phyloP scores from a whole-genome alignment of 2,797 vertebrate genomes.

The Carduelis carduelis region DNA sequence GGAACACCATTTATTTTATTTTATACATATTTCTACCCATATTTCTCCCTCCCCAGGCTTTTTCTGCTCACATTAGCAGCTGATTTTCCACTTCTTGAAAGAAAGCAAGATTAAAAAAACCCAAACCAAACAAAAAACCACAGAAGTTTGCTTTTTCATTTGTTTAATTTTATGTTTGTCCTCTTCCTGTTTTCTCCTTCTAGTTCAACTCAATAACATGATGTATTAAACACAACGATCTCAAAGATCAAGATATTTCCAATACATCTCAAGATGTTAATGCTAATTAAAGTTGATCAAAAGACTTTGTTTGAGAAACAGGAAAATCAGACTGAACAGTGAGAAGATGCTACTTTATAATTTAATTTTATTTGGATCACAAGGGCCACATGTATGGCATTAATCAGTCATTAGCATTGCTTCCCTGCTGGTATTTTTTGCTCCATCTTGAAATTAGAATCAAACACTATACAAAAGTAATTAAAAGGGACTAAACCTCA shows the following conservation, averaged over 20 bases:
- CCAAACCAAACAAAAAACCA: background rate
- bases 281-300: background rate
- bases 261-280: background rate
- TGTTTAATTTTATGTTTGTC: background rate
- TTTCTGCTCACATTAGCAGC: background rate
- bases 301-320: background rate
- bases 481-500: background rate
- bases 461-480: background rate
- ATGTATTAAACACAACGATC: background rate
- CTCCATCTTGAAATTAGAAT: background rate
- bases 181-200: background rate
- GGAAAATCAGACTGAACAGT: background rate
- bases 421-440: background rate
- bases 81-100: background rate
- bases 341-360: background rate
- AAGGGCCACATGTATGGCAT: background rate
- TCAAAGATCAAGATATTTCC: background rate
- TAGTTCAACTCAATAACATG: background rate
- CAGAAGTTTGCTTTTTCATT: background rate
- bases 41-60: background rate
- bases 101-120: background rate
- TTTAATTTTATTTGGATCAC: background rate
- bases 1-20: background rate
- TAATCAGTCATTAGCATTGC: background rate
- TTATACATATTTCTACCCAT: background rate